Evolutionary conservation across 2,888 invertebrate genomes (phyloP), one percentile per base, ranked within the genome.

Genomic region (Cerceris rybyensis): DNA sequence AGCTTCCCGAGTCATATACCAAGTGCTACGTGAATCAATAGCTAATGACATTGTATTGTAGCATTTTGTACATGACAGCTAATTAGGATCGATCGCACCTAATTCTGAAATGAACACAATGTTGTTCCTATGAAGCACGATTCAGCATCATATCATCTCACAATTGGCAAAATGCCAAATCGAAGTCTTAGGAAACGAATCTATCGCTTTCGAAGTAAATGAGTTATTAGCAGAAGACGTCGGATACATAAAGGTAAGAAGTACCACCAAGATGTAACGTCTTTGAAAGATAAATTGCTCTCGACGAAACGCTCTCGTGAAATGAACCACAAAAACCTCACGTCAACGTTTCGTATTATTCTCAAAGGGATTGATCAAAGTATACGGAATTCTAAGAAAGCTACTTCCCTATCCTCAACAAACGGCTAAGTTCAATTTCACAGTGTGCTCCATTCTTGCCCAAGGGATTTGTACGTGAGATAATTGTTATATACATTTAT

Each of bases 111-210:
- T 13, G 63, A 50, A 52, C 60, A 28, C 17, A 54, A 54, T 54
- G 52, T 39, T 28, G 5, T 43, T 59, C n/a, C 57, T 65, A 55
- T 17, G 55, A 55, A 65, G 55, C 50, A 61, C 41, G 52, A 67
- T 64, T 16, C 63, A 54, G 59, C 41, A 66, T 67, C 42, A 17
- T 42, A 49, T 64, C 17, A 69, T 60, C 67, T 60, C 17, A 81
- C 57, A 52, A 55, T 71, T 79, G 83, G 76, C 65, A 5, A 43
- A 63, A 42, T 52, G 55, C 76, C 76, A 83, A 66, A 67, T 14
- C n/a, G 49, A n/a, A 50, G 39, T 64, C 61, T 43, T 49, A 70
- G 65, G 63, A 69, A 70, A 61, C 55, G 39, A 59, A 61, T 64
- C 58, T 17, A 64, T 57, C 67, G 67, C 60, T 61, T 72, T 13